Percentiles rank a stretch among this genome's conserved stretches.
Evolutionary conservation across 2,797 vertebrate genomes (phyloP).

Genomic region (Scolopax rusticola): DNA sequence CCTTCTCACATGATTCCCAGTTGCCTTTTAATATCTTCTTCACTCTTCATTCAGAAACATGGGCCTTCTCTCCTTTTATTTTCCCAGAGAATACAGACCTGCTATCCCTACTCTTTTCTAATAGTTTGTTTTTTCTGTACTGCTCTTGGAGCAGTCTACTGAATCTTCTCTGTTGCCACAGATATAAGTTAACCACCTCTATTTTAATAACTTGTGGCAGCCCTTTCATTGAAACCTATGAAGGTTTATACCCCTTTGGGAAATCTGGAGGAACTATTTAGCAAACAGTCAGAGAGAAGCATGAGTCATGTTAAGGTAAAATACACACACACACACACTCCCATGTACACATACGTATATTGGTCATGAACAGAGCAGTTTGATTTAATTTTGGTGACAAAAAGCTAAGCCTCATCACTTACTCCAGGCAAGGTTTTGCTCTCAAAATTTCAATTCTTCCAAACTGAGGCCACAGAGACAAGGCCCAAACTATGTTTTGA

Average conservation of each 20-base stretch:
- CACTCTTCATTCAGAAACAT: not conserved
- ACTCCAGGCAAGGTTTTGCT: not conserved
- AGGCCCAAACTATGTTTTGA: not conserved
- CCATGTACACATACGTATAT: not conserved
- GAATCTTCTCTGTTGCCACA: not conserved
- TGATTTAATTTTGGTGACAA: not conserved
- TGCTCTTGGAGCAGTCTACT: not conserved
- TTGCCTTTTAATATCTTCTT: not conserved
- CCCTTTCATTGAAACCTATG: not conserved
- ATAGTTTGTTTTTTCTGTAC: not conserved
- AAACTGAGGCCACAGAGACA: not conserved
- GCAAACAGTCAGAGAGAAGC: not conserved
- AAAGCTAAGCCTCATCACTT: not conserved
- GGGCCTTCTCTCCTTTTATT: not conserved
- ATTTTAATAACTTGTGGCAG: not conserved
- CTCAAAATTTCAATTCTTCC: not conserved
- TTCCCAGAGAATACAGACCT: not conserved
- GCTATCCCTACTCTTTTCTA: not conserved
- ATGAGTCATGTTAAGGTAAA: not conserved
- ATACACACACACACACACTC: not conserved
- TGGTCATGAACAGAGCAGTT: not conserved
- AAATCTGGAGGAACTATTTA: not conserved
- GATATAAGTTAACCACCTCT: not conserved
- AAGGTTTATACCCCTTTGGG: not conserved
- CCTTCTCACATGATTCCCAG: not conserved